Evolutionary conservation across 1,140 invertebrate species (phyloP), one percentile per base, ranked within the genome.

Genomic region (Marisa cornuarietis): DNA sequence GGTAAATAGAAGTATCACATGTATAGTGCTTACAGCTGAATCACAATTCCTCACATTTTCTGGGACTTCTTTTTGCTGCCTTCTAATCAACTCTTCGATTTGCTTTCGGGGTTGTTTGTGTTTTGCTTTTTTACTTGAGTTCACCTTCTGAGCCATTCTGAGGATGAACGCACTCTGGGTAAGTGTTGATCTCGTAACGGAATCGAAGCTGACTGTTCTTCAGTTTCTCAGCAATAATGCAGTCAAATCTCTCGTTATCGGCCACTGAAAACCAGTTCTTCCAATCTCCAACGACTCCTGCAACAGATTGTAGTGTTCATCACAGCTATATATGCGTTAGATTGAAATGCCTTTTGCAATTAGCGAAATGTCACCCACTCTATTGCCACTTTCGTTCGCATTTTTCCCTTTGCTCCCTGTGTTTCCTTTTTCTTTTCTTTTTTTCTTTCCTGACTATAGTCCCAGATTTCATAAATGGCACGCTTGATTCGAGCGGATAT

Each of bases 221-320:
- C 71, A 82, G 80, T 72, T 71, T 75, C 20, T 79, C 31, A 20
- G 7, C 26, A 66, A 79, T 71, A 9, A 82, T 58, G 0, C 54
- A n/a, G 69, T 82, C 75, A 75, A 84, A 80, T n/a, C 63, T 58
- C 58, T 80, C 78, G 71, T 77, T 82, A 65, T 84, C 81, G 26
- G 76, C 76, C 0, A 80, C 76, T 5, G 81, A 76, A 62, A 84
- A 84, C 78, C 79, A 82, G 58, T 82, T 84, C 68, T 82, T 82
- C 83, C 83, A 84, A 61, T 84, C 83, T 20, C 83, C 83, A 13
- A 82, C 72, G 31, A 80, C 66, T 10, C 83, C 83, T 84, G 79
- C 42, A 74, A 80, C 16, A 58, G 54, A 58, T 42, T 42, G 31
- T 6, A 42, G 54, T 58, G 54, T 58, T 58, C 54, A 58, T 14